Percentiles rank a stretch among this genome's conserved stretches.
phyloP scores from a whole-genome alignment of 2,797 vertebrate genomes.

The Micrastur ruficollis region DNA sequence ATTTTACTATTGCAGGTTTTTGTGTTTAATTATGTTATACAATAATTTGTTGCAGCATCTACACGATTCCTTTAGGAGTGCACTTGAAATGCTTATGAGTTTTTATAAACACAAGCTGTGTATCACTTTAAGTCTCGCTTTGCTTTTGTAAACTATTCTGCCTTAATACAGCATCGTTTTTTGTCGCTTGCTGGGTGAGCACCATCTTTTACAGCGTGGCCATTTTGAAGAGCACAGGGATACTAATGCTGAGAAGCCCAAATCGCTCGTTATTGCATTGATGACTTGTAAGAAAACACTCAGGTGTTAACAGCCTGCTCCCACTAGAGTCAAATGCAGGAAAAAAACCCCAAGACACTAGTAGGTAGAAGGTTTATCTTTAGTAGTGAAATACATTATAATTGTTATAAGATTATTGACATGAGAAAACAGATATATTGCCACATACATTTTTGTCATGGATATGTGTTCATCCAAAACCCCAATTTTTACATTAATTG shows the following conservation, averaged over 20 bases:
- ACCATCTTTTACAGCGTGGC: not conserved
- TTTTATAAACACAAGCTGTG: constrained; percentile 40
- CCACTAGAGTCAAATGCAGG: not conserved
- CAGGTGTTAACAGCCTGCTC: not conserved
- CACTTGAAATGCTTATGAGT: constrained; percentile 7
- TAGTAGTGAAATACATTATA: not conserved
- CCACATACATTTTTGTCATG: not conserved
- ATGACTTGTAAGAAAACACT: not conserved
- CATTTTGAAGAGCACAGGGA: not conserved
- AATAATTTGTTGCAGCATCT: constrained; percentile 22
- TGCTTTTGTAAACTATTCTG: not conserved
- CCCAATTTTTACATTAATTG: not conserved
- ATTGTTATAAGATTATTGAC: not conserved
- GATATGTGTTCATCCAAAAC: not conserved
- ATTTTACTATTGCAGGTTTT: constrained; percentile 17
- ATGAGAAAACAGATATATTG: not conserved
- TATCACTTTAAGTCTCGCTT: not conserved
- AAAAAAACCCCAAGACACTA: not conserved
- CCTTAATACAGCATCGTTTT: not conserved
- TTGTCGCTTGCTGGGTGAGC: not conserved
- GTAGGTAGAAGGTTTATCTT: not conserved
- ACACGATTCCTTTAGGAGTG: not conserved
- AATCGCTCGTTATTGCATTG: not conserved
- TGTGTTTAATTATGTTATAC: constrained; percentile 59
- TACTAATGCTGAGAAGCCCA: not conserved